These are phyloP conservation scores for Machaerirhynchus nigripectus DNA, from an alignment of 2,113 vertebrate species.

Conservation along the genomic window DNA sequence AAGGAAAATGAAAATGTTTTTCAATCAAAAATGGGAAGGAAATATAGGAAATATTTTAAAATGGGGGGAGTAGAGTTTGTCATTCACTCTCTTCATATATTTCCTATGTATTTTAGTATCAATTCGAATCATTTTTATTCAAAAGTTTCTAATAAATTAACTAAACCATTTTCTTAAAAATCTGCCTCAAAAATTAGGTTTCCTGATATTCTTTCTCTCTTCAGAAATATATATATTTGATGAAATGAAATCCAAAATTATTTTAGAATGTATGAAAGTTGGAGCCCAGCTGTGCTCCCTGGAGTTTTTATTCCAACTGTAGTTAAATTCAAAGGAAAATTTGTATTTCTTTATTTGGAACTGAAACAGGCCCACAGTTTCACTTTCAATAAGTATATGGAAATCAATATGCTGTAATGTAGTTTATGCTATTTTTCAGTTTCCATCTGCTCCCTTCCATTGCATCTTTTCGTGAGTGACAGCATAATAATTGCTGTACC, in stretches of 20 bases:
- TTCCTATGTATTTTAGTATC: not conserved
- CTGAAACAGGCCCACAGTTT: not conserved
- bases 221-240: not conserved
- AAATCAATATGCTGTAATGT: slow-evolving; percentile 25
- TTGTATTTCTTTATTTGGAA: slow-evolving; percentile 23
- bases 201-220: not conserved
- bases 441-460: slow-evolving; percentile 50
- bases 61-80: not conserved
- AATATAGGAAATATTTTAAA: not conserved
- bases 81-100: not conserved
- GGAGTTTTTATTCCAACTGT: not conserved
- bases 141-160: not conserved
- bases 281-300: not conserved
- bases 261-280: not conserved
- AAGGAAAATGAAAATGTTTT: not conserved
- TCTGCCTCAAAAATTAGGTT: not conserved
- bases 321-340: not conserved
- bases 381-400: slow-evolving; percentile 21
- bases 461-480: slow-evolving; percentile 40
- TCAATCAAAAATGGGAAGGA: not conserved
- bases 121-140: not conserved
- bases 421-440: slow-evolving; percentile 29
- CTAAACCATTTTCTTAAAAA: not conserved
- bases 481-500: slow-evolving; percentile 37
- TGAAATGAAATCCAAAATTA: not conserved